A percentile compares a stretch with the other conserved stretches of the same genome.
These are phyloP conservation scores for Thaumatotibia leucotreta DNA, from an alignment of 1,140 invertebrate species.

Conservation along the genomic window DNA sequence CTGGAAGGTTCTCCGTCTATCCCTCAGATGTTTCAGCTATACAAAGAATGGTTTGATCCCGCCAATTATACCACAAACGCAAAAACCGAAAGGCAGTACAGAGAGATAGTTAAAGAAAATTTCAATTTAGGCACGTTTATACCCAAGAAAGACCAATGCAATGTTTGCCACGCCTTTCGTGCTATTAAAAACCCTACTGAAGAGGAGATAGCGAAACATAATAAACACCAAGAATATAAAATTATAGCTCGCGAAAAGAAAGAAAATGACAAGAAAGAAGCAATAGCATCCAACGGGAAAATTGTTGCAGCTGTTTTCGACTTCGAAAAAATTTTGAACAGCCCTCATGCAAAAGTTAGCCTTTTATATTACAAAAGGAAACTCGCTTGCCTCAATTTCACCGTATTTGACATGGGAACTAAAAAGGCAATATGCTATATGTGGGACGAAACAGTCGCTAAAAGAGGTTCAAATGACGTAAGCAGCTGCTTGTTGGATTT, in stretches of 20 bases:
- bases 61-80: neutral
- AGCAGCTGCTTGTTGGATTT: conserved; percentile 23
- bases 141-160: conserved; percentile 7
- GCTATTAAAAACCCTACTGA: conserved; percentile 4
- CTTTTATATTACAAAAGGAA: conserved; percentile 42
- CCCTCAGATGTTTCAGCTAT: neutral
- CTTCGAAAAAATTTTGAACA: conserved; percentile 37
- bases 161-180: conserved; percentile 14
- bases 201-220: neutral
- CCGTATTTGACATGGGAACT: neutral
- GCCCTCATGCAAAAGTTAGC: conserved; percentile 33
- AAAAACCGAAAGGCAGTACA: neutral
- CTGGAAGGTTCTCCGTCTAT: neutral
- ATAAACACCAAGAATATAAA: conserved; percentile 16
- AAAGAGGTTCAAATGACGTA: conserved; percentile 38
- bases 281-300: conserved; percentile 20
- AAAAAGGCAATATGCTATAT: conserved; percentile 24
- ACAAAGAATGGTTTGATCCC: conserved; percentile 4
- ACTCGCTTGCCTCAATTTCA: conserved; percentile 12
- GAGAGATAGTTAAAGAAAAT: conserved; percentile 8
- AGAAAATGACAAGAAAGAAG: conserved; percentile 18
- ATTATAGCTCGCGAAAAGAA: conserved; percentile 16
- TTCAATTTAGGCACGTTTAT: conserved; percentile 3
- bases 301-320: conserved; percentile 35
- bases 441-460: conserved; percentile 33